Percentiles rank a stretch among this genome's conserved stretches.
Evolutionary conservation across 2,888 invertebrate genomes (phyloP).

Genomic region (Geotrupes spiniger): DNA sequence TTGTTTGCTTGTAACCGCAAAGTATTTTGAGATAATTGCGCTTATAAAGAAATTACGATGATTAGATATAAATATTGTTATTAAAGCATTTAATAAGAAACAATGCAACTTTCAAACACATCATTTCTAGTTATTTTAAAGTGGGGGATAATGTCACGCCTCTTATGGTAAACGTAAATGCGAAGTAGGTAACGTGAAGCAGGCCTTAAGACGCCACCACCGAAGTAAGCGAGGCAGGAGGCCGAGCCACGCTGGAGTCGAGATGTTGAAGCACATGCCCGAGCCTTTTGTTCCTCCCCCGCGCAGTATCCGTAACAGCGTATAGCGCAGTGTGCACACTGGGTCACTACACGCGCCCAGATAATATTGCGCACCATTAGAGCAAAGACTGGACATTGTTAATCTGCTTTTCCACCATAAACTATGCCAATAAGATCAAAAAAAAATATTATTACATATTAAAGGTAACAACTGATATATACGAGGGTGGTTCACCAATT

Average conservation of each 20-base stretch:
- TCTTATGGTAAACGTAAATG: slow-evolving; percentile 35
- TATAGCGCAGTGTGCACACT: slow-evolving; percentile 42
- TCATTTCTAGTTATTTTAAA: slow-evolving; percentile 10
- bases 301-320: slow-evolving; percentile 40
- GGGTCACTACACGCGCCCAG: slow-evolving; percentile 40
- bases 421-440: no score
- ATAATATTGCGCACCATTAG: slow-evolving; percentile 15
- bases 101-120: slow-evolving; percentile 13
- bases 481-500: no score
- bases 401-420: slow-evolving; percentile 15
- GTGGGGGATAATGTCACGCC: slow-evolving; percentile 25
- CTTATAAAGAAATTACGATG: slow-evolving; percentile 27
- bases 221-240: slow-evolving; percentile 33
- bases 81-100: slow-evolving; percentile 19
- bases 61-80: slow-evolving; percentile 35
- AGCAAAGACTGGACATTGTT: slow-evolving; percentile 4
- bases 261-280: slow-evolving; percentile 35
- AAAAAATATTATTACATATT: no score
- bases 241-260: slow-evolving; percentile 34
- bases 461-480: no score
- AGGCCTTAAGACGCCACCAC: slow-evolving; percentile 24
- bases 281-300: slow-evolving; percentile 41
- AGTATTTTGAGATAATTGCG: slow-evolving; percentile 29
- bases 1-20: slow-evolving; percentile 17
- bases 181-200: slow-evolving; percentile 36